These are phyloP conservation scores for Sebastes goodei DNA, from an alignment of 2,797 vertebrate genomes.

Conservation along the genomic window DNA sequence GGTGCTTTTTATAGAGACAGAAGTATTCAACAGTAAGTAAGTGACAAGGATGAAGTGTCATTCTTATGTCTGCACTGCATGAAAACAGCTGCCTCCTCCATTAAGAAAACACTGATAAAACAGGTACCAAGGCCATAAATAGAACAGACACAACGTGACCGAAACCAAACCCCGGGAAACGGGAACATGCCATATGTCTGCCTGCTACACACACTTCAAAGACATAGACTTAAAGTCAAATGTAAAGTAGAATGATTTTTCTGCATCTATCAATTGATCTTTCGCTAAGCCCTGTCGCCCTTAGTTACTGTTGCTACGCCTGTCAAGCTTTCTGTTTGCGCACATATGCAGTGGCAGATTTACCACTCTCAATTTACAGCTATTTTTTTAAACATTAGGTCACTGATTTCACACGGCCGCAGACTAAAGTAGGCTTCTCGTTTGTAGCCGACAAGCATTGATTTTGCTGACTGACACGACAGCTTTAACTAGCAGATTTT, in stretches of 20 bases:
- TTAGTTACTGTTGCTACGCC: neutral
- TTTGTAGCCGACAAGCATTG: neutral
- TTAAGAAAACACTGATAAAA: slow-evolving; percentile 15
- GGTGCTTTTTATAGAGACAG: neutral
- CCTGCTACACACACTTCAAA: neutral
- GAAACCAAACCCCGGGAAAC: slow-evolving; percentile 2
- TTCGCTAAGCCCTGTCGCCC: neutral
- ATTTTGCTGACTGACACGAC: neutral
- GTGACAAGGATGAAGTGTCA: neutral
- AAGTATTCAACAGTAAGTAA: neutral
- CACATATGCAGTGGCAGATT: neutral
- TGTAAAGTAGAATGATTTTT: neutral
- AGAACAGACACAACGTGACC: neutral
- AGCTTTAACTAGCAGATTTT: neutral
- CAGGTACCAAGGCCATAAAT: neutral
- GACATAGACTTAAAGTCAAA: neutral
- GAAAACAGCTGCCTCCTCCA: neutral
- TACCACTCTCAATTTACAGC: neutral
- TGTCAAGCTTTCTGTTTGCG: neutral
- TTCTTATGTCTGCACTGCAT: neutral
- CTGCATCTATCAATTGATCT: neutral
- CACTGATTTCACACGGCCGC: neutral
- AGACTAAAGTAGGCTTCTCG: neutral
- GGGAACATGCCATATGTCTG: slow-evolving; percentile 10
- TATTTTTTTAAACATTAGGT: neutral